phyloP scores from a whole-genome alignment of 2,888 invertebrate species.

The Acronicta psi region DNA sequence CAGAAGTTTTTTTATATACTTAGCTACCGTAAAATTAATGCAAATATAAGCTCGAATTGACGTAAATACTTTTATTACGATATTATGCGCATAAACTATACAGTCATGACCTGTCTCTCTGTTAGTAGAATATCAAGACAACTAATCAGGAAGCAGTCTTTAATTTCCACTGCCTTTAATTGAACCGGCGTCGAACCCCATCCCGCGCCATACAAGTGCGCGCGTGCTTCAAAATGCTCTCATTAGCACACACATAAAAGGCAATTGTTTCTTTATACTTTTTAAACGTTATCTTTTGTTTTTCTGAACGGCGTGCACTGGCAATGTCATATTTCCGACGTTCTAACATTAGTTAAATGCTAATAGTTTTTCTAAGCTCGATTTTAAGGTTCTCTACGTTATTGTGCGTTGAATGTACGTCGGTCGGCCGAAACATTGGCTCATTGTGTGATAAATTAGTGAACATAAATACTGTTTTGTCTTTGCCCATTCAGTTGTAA shows the following conservation, averaged over 20 bases:
- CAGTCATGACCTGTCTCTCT: constrained; percentile 35
- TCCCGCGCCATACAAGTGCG: constrained; percentile 29
- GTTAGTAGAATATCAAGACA: constrained; percentile 50
- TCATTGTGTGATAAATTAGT: constrained; percentile 86
- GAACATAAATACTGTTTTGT: constrained; percentile 88
- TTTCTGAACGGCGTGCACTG: constrained; percentile 73
- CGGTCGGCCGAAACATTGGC: constrained; percentile 80
- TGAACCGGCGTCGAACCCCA: constrained; percentile 53
- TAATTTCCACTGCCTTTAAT: constrained; percentile 58
- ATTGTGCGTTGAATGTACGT: constrained; percentile 65
- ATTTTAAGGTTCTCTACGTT: constrained; percentile 78
- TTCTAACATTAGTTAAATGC: constrained; percentile 73
- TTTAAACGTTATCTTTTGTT: constrained; percentile 75
- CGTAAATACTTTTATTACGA: constrained; percentile 37
- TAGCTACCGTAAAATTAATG: constrained; percentile 51
- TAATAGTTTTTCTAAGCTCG: constrained; percentile 80
- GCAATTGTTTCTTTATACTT: constrained; percentile 84
- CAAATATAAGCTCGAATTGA: constrained; percentile 38
- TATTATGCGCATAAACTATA: constrained; percentile 10
- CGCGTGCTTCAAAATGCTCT: constrained; percentile 55
- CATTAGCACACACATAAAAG: constrained; percentile 81
- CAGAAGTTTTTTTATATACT: constrained; percentile 44
- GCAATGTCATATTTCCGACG: constrained; percentile 73
- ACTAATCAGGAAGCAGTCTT: constrained; percentile 46
- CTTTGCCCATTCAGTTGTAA: constrained; percentile 83